Conservation (phyloP, 2,113 vertebrate species). For the Tamias sibiricus region DNA sequence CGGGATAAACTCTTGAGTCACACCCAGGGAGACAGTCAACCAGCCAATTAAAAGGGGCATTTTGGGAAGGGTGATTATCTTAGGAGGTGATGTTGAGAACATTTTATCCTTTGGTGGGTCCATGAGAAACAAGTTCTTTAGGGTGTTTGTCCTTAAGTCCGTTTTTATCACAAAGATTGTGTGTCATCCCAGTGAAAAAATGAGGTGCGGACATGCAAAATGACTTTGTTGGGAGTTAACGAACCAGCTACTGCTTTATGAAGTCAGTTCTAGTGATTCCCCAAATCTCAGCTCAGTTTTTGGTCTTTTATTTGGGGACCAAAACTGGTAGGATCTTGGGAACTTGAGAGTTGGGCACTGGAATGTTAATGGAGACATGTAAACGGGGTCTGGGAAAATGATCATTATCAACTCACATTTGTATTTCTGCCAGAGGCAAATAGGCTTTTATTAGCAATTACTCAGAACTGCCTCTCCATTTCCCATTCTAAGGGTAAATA, state of each 20-base stretch:
- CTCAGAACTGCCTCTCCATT: conserved; percentile 11
- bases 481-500: conserved; percentile 55
- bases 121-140: conserved; percentile 62
- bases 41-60: conserved; percentile 62
- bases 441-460: conserved; percentile 58
- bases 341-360: conserved; percentile 36
- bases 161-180: conserved; percentile 60
- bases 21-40: conserved; percentile 49
- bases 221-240: neutral
- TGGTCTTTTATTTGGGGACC: neutral
- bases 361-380: conserved; percentile 63
- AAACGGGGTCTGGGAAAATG: conserved; percentile 61
- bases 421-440: conserved; percentile 66
- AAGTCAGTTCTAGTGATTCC: neutral
- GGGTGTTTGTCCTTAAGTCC: conserved; percentile 58
- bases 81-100: conserved; percentile 67
- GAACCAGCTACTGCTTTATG: neutral
- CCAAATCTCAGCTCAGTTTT: neutral
- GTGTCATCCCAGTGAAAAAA: conserved; percentile 54
- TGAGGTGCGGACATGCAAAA: neutral
- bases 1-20: neutral
- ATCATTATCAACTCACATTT: conserved; percentile 58
- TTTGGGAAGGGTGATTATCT: conserved; percentile 65
- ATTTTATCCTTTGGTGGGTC: conserved; percentile 75
- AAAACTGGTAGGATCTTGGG: neutral